Conservation (phyloP, 2,797 vertebrate species). For the Thaleichthys pacificus region DNA sequence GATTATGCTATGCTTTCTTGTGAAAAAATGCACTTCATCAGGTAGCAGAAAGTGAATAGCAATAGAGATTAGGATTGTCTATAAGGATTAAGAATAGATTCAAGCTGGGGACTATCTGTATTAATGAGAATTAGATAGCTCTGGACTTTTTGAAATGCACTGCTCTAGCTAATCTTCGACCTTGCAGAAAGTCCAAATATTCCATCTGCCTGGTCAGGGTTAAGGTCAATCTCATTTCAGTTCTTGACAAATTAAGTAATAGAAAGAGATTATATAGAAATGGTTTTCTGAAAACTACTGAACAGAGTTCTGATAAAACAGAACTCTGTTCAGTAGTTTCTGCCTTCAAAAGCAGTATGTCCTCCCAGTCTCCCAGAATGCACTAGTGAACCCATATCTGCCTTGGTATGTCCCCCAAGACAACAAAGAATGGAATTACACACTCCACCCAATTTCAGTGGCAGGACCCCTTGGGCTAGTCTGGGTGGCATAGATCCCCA, state of each 20-base stretch:
- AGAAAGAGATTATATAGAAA: constrained; percentile 5
- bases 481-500: not conserved
- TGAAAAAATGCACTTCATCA: not conserved
- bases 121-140: constrained; percentile 4
- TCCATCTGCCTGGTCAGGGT: constrained; percentile 30
- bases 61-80: not conserved
- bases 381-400: constrained; percentile 24
- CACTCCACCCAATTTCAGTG: not conserved
- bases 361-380: not conserved
- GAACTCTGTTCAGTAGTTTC: constrained; percentile 32
- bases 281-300: constrained; percentile 9
- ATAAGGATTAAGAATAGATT: not conserved
- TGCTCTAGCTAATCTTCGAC: not conserved
- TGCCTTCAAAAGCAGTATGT: not conserved
- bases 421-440: constrained; percentile 12
- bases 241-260: constrained; percentile 34
- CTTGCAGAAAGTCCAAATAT: constrained; percentile 18
- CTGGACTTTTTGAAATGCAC: not conserved
- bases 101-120: not conserved
- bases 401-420: constrained; percentile 16
- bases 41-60: not conserved
- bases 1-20: not conserved
- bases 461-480: constrained; percentile 2
- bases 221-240: constrained; percentile 44
- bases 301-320: too few species aligned